A percentile compares a stretch with the other conserved stretches of the same genome.
These are phyloP conservation scores for Drosophila kambysellisi DNA, from an alignment of 2,888 invertebrate species.

Conservation along the genomic window DNA sequence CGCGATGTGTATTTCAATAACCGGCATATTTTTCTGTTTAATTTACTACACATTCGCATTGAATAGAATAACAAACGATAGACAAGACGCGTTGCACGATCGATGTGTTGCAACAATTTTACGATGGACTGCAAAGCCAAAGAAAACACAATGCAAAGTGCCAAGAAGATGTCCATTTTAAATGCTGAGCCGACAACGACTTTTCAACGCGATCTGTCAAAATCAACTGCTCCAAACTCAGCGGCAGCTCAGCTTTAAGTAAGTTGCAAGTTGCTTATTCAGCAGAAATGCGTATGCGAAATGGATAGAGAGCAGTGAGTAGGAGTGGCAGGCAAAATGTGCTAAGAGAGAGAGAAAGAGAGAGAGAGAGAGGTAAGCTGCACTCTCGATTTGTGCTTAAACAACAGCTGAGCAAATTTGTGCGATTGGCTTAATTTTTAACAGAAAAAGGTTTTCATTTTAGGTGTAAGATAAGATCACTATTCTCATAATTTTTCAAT, in stretches of 20 bases:
- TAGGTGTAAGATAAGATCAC: neutral
- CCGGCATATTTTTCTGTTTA: neutral
- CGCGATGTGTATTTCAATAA: neutral
- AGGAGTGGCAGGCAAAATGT: neutral
- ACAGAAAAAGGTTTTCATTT: neutral
- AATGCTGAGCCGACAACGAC: neutral
- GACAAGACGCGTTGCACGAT: neutral
- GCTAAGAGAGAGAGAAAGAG: constrained; percentile 1
- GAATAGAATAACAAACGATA: neutral
- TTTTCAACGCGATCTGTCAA: neutral
- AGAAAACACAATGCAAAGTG: neutral
- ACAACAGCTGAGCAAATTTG: neutral
- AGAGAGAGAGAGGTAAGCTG: neutral
- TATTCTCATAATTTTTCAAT: neutral
- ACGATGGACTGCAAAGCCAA: neutral
- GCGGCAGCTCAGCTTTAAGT: neutral
- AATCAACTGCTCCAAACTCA: constrained; percentile 7
- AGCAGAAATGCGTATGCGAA: neutral
- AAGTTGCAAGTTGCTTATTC: neutral
- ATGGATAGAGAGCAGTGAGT: neutral
- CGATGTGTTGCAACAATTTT: neutral
- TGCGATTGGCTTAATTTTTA: too few relatives aligned
- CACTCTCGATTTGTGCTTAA: neutral
- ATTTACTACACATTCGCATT: neutral
- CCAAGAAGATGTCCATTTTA: constrained; percentile 19